Conservation (phyloP, 1,140 invertebrate genomes). For the Anagrus nilaparvatae region DNA sequence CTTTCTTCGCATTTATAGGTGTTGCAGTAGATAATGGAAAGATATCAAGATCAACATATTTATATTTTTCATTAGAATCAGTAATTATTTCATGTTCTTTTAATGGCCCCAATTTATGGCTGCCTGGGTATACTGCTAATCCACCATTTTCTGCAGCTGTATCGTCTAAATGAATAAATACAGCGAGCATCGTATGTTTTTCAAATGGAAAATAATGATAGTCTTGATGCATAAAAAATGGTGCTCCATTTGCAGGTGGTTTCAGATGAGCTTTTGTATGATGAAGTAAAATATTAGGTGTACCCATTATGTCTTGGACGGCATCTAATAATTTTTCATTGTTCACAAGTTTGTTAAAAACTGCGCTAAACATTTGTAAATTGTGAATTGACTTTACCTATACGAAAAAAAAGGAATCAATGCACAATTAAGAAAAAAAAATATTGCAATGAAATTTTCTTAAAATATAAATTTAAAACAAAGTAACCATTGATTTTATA, state of each 20-base stretch:
- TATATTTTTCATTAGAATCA: conserved; percentile 37
- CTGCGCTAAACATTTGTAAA: conserved; percentile 48
- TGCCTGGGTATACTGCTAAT: conserved; percentile 51
- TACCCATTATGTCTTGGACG: conserved; percentile 48
- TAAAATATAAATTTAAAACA: background rate
- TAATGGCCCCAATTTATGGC: conserved; percentile 50
- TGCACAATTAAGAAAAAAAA: background rate
- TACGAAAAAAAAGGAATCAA: background rate
- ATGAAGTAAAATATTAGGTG: conserved; percentile 48
- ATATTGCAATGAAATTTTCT: conserved; percentile 1
- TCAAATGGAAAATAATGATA: conserved; percentile 55
- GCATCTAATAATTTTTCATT: conserved; percentile 47
- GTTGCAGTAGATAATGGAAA: conserved; percentile 46
- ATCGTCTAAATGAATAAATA: conserved; percentile 51
- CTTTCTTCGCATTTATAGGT: conserved; percentile 43
- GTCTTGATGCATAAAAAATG: conserved; percentile 54
- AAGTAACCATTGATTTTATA: conserved; percentile 1
- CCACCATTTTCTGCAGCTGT: conserved; percentile 50
- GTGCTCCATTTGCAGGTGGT: conserved; percentile 50
- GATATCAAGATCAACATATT: conserved; percentile 46
- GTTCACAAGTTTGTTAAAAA: conserved; percentile 46
- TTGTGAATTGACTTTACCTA: conserved; percentile 48
- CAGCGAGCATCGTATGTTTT: conserved; percentile 51
- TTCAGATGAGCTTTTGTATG: conserved; percentile 56
- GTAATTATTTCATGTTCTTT: conserved; percentile 39